phyloP scores from a whole-genome alignment of 2,888 invertebrate species.

The Cacoxenus indagator region DNA sequence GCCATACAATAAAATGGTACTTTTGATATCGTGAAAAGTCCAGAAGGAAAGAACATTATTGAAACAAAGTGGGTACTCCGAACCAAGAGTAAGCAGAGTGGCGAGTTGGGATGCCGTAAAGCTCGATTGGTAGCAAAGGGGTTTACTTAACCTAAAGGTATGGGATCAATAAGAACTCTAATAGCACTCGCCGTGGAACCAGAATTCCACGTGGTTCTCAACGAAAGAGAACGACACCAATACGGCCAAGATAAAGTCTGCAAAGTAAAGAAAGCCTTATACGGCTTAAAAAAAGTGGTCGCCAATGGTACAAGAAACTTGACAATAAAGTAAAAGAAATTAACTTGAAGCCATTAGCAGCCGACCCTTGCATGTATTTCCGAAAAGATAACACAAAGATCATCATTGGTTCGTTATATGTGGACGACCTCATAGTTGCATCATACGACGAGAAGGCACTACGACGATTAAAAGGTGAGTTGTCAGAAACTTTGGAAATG shows the following conservation, averaged over 20 bases:
- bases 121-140: constrained; percentile 56
- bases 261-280: constrained; percentile 37
- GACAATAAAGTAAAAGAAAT: constrained; percentile 36
- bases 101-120: constrained; percentile 45
- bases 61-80: too few relatives aligned
- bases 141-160: constrained; percentile 50
- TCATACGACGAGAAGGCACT: too few relatives aligned
- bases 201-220: constrained; percentile 35
- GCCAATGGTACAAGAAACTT: constrained; percentile 41
- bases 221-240: too few relatives aligned
- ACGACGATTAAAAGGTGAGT: too few relatives aligned
- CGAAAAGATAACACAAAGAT: too few relatives aligned
- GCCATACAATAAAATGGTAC: constrained; percentile 36
- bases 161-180: constrained; percentile 40
- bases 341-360: constrained; percentile 30
- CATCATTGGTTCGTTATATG: too few relatives aligned
- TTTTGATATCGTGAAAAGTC: constrained; percentile 42
- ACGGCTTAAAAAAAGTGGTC: constrained; percentile 40
- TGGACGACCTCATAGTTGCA: too few relatives aligned
- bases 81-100: constrained; percentile 39
- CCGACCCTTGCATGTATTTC: too few relatives aligned
- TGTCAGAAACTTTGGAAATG: too few relatives aligned
- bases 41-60: constrained; percentile 32
- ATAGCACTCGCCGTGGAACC: constrained; percentile 38
- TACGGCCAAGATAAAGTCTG: constrained; percentile 32